A percentile compares a stretch with the other conserved stretches of the same genome.
These are phyloP conservation scores for Sclerurus mexicanus DNA, from an alignment of 2,113 vertebrate species.

Conservation along the genomic window DNA sequence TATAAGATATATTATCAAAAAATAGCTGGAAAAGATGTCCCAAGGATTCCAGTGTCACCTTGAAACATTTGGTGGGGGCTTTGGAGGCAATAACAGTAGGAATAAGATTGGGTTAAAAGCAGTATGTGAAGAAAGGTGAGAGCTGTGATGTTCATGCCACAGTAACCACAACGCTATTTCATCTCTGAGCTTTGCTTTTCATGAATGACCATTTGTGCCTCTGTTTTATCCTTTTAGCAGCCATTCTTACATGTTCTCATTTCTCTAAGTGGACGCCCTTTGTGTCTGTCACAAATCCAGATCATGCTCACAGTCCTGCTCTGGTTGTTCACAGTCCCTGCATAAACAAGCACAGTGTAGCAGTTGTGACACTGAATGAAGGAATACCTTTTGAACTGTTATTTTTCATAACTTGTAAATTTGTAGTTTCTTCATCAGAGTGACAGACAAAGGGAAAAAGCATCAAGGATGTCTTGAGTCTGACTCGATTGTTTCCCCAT, in stretches of 20 bases:
- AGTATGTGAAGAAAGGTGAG: background rate
- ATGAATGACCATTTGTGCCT: background rate
- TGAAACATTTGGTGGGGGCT: background rate
- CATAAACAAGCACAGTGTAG: background rate
- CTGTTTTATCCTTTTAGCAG: background rate
- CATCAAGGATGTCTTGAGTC: background rate
- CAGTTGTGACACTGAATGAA: background rate
- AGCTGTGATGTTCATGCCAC: background rate
- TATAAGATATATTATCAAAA: background rate
- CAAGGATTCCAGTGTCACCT: background rate
- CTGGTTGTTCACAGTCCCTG: background rate
- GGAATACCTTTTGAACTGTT: background rate
- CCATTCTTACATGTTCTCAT: background rate
- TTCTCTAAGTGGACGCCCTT: background rate
- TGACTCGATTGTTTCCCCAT: background rate
- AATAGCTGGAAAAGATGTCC: background rate
- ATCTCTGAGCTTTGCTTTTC: background rate
- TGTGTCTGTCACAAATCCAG: background rate
- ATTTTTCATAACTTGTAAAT: background rate
- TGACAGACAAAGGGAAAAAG: background rate
- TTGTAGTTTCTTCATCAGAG: background rate
- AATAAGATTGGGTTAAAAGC: background rate
- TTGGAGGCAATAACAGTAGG: background rate
- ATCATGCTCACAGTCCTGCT: background rate
- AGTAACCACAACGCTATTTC: background rate